These are phyloP conservation scores for Nemotelus nigrinus DNA, from an alignment of 2,888 invertebrate species.

Conservation along the genomic window DNA sequence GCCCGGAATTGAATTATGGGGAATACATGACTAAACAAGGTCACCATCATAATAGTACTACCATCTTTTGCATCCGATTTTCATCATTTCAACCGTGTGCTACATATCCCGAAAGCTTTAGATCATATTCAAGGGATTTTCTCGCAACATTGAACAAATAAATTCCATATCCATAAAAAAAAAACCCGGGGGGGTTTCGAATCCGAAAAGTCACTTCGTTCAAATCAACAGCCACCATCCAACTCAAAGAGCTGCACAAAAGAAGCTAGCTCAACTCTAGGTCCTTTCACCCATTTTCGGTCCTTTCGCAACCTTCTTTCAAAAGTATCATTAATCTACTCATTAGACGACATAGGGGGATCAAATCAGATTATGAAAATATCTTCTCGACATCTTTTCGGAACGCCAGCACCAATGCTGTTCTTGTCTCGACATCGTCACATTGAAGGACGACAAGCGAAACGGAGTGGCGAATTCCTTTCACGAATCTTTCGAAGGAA, in stretches of 20 bases:
- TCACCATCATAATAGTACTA: too few species aligned
- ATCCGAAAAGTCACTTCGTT: not conserved
- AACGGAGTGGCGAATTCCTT: slow-evolving; percentile 35
- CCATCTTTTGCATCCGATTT: too few species aligned
- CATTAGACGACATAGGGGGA: slow-evolving; percentile 46
- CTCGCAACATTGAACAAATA: slow-evolving; percentile 22
- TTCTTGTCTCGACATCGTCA: too few species aligned
- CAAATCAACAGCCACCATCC: not conserved
- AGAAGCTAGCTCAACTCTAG: not conserved
- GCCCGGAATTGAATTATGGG: too few species aligned
- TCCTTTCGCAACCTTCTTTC: slow-evolving; percentile 18
- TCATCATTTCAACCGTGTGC: too few species aligned
- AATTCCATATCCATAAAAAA: slow-evolving; percentile 23
- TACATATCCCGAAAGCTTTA: not conserved
- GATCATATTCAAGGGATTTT: not conserved
- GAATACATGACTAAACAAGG: too few species aligned
- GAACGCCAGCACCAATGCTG: not conserved
- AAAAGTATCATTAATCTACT: slow-evolving; percentile 50
- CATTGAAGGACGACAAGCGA: not conserved
- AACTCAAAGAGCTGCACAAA: slow-evolving; percentile 11
- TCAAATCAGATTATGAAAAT: slow-evolving; percentile 46
- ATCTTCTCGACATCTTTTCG: slow-evolving; percentile 10
- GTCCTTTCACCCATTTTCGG: not conserved
- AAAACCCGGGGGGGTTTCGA: not conserved
- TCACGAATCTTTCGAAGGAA: not conserved